Evolutionary conservation across 64 coral and sea anemone species (phyloP).

Genomic region (Platygyra sinensis): DNA sequence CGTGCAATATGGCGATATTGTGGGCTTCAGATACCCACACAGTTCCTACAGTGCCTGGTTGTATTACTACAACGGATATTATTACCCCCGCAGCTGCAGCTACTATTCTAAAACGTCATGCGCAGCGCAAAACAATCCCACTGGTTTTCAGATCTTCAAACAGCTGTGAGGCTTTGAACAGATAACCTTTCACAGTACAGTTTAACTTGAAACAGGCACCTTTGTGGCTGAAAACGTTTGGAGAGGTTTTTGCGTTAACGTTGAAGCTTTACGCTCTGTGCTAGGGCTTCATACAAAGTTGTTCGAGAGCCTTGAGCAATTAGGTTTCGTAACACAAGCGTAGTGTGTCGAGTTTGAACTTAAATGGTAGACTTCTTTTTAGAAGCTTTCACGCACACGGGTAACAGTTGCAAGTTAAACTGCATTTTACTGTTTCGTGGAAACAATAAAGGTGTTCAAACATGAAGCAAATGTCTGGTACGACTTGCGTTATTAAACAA

Average conservation of each 20-base stretch:
- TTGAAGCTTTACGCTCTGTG: no score
- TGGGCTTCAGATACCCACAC: constrained; percentile 57
- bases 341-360: no score
- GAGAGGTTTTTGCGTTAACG: no score
- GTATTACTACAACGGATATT: constrained; percentile 2
- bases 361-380: no score
- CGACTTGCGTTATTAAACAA: no score
- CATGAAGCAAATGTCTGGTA: background rate
- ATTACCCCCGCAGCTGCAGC: constrained; percentile 46
- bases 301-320: no score
- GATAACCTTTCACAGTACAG: no score
- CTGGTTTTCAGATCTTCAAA: constrained; percentile 83
- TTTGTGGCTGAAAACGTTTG: no score
- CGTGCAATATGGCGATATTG: constrained; percentile 60
- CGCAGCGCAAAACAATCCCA: background rate
- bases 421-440: background rate
- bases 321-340: no score
- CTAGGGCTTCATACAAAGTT: no score
- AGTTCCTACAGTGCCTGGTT: constrained; percentile 18
- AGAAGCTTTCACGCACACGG: background rate
- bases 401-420: background rate
- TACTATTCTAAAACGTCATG: constrained; percentile 6
- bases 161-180: background rate
- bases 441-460: constrained; percentile 14
- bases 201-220: background rate